Base-by-base conservation (phyloP, 2,113 vertebrate species). In the Himantopus leucocephalus region DNA sequence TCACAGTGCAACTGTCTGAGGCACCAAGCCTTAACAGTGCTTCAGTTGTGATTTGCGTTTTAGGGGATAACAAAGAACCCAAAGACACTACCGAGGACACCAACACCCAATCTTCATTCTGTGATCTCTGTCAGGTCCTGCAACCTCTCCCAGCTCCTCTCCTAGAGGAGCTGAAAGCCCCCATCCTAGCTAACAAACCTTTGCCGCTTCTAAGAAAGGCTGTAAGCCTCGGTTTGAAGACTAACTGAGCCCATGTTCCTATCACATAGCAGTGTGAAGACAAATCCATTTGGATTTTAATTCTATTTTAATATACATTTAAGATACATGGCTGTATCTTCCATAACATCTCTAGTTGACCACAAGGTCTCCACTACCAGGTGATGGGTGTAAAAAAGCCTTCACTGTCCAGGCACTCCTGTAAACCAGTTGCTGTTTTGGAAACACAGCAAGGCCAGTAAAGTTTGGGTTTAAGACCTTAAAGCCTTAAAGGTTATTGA, bases 21-120 rank as follows among this genome's bases (percentile, higher is more conserved):
- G 56, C 35, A 78, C 29, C 6, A 4, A 67, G 62, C 27, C 71
- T 56, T 10, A 4, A 8, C 0, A 1, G 0, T 8, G 15, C 5
- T 14, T 41, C n/a, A 19, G 12, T 13, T 3, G 0, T 14, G 66
- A 24, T 43, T 63, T 23, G 21, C 1, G 1, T 60, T 50, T 37
- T 20, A 60, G 45, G 43, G 14, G 4, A 39, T 14, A 43, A 34
- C 9, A 48, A 50, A 64, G 39, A 63, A 22, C 16, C 16, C 37
- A 4, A 37, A 85, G 64, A 34, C 66, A 66, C 32, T 26, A 26
- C 20, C 0, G 2, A 75, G 72, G 43, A 47, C 35, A 53, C 16
- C 60, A 21, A 43, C 43, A 45, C 2, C 6, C 66, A 20, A 0
- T 16, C 52, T 67, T 29, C 17, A 10, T 62, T 43, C 16, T 47